Base-by-base conservation (phyloP, 2,797 vertebrate genomes). In the Eulemur mongoz region DNA sequence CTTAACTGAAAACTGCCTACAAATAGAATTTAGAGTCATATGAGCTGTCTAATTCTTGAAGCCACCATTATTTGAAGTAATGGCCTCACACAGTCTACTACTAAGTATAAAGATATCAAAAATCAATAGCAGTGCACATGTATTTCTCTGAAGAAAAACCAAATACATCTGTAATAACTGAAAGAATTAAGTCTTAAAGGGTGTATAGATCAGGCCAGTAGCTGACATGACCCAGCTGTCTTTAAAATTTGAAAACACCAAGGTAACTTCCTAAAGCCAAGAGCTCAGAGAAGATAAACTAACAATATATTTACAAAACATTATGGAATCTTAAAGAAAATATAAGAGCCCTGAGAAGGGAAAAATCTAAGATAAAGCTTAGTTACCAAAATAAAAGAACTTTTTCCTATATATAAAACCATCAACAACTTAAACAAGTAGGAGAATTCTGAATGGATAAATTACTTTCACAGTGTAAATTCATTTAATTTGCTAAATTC, bases 401-500 rank as follows among this genome's bases (percentile, higher is more conserved):
- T 79, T 35, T 76, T 32, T 52, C 45, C n/a, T 59, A 11, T 57
- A 32, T 9, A 25, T 30, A 81, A 93, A 93, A 78, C 22, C 43
- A 82, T 73, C 54, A 79, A 18, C 40, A 63, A 82, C 2, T 50
- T 72, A 87, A 69, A 54, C 17, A 86, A 59, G 75, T 25, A 69
- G n/a, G 69, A 95, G 15, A 94, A 89, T 67, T 72, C n/a, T 54
- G 94, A 93, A 57, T 38, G 86, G 76, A 67, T 52, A 38, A 91
- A 70, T 90, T 27, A 59, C 38, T 78, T 94, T 81, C 84, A 63
- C 8, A 67, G 15, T 57, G 11, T 87, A 50, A 76, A 72, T 22
- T 72, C 35, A 9, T 91, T 96, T 73, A 27, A 52, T 81, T 80
- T 95, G 50, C 79, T 73, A 79, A 97, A 70, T 88, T 87, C 23